Evolutionary conservation across 2,888 invertebrate genomes (phyloP).

Genomic region (Polia nebulosa): DNA sequence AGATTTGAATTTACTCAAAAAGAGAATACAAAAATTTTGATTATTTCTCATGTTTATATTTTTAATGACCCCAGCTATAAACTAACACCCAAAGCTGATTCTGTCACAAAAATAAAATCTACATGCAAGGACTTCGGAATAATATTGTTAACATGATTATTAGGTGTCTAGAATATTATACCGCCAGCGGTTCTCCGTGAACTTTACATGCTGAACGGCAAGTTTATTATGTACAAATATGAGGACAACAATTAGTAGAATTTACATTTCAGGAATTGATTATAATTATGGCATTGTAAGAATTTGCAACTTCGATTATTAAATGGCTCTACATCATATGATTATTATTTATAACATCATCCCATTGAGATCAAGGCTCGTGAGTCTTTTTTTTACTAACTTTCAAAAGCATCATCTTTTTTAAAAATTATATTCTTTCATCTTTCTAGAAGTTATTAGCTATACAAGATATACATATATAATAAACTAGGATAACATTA

Average conservation of each 20-base stretch:
- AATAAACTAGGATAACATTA: constrained; percentile 86
- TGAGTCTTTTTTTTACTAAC: constrained; percentile 76
- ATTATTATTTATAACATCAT: constrained; percentile 78
- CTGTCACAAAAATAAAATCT: constrained; percentile 71
- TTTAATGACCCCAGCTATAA: constrained; percentile 57
- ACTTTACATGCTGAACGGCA: constrained; percentile 45
- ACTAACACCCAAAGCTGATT: constrained; percentile 74
- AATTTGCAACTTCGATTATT: constrained; percentile 76
- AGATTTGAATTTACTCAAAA: constrained; percentile 69
- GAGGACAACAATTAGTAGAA: constrained; percentile 60
- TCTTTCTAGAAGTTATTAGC: constrained; percentile 83
- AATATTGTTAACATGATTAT: constrained; percentile 73
- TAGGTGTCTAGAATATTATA: constrained; percentile 70
- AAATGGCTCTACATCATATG: constrained; percentile 72
- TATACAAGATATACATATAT: constrained; percentile 87
- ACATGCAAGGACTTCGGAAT: constrained; percentile 73
- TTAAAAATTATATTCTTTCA: constrained; percentile 79
- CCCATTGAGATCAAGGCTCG: constrained; percentile 86
- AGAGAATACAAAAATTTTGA: constrained; percentile 51
- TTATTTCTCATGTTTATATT: constrained; percentile 48
- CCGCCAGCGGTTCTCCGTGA: constrained; percentile 82
- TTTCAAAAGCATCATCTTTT: constrained; percentile 81
- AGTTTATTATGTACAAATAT: constrained; percentile 63
- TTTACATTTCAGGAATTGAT: constrained; percentile 69
- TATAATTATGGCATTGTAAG: constrained; percentile 72